Base-by-base conservation (phyloP, 2,888 invertebrate species). In the Stenurella melanura region DNA sequence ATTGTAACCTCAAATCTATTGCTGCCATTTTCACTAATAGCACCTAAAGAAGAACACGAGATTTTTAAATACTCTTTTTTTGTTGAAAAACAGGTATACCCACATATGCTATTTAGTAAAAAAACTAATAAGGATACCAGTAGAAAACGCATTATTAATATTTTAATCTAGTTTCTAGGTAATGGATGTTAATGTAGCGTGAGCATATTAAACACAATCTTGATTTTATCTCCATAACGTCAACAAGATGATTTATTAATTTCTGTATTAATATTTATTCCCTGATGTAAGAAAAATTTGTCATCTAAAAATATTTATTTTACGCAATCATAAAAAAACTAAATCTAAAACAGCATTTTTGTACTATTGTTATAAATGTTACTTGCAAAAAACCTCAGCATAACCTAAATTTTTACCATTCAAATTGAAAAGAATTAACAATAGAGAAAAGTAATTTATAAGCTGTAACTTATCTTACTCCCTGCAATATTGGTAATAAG, bases 181-280 rank as follows among this genome's bases (percentile, higher is more conserved):
- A 50, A 12, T 50, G 42, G 42, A 50, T 50, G 50, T n/a, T 50
- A 50, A 15, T 2, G 4, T 15, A 4, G 50, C 15, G n/a, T 6
- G n/a, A 63, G 4, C 61, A 10, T 15, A 21, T 60, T 63, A 42
- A 10, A 42, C 42, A 21, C 19, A 18, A 18, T 38, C 18, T 42
- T 64, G 50, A 4, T 64, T 42, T 64, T 64, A 64, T 64, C 64
- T 64, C 42, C 3, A 0, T 64, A n/a, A 18, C 50, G 64, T 64
- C 18, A 64, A 50, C 38, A 64, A 19, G 11, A 21, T 64, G 64
- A 64, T 64, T 64, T 64, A 64, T 42, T 42, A 21, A 34, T 64
- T 42, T 17, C 11, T n/a, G 17, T 64, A 12, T 61, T 30, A 61
- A 61, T 61, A 34, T 63, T 34, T 63, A 50, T 50, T 50, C 50